Evolutionary conservation across 1,140 invertebrate genomes (phyloP), one percentile per base, ranked within the genome.

Genomic region (Rhyzopertha dominica): DNA sequence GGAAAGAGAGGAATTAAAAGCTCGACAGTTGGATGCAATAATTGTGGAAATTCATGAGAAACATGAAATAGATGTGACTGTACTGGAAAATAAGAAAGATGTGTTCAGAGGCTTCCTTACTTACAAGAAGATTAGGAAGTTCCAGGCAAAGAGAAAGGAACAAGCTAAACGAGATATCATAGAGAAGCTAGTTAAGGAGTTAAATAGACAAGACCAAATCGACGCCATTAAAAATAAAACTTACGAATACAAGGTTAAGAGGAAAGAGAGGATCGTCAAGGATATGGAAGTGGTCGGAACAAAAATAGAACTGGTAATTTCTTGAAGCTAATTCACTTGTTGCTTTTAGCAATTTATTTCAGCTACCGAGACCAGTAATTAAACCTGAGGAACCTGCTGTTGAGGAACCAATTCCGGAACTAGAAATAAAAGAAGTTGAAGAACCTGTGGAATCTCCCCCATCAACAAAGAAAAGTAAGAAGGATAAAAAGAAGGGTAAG

Each of bases 221-320:
- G 18, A 29, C 8, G 8, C 13, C 7, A 16, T 19, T 18, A 26
- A 29, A 7, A 12, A 4, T 39, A 47, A 25, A 26, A 42, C 1
- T 14, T 13, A 12, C 10, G 14, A 22, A 9, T 16, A 13, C 12
- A 40, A 25, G 23, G 5, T 18, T 13, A 14, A n/a, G 18, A 20
- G 1, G 19, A 42, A 7, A 23, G 45, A 37, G 37, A 28, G 12
- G 24, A 36, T 30, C 5, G 32, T 43, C 38, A 19, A 16, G 3
- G 34, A 14, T 19, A 49, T 39, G 41, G 19, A 44, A 49, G 18
- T 48, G 14, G 17, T 28, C 1, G 39, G 40, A 18, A 26, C 30
- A 4, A 16, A 43, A 31, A 41, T 41, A 10, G 30, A 31, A 31
- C 17, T 47, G 37, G 44, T 47, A 31, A 34, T 9, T 17, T 8